These are phyloP conservation scores for Hepsetus odoe DNA, from an alignment of 2,113 vertebrate species.

Conservation along the genomic window DNA sequence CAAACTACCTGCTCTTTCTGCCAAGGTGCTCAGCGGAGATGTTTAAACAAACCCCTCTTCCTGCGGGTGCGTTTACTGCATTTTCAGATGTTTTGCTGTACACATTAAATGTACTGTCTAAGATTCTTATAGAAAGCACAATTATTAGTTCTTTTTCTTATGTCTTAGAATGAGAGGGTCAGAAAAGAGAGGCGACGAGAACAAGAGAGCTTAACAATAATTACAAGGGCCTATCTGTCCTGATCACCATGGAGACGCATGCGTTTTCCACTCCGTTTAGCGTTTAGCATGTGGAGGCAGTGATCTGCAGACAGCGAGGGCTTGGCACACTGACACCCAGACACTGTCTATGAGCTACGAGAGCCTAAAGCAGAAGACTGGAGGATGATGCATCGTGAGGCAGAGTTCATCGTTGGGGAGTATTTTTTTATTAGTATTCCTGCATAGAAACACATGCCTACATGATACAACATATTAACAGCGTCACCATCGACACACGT, in stretches of 20 bases:
- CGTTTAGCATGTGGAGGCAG: slow-evolving; percentile 57
- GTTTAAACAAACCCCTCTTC: too few relatives aligned
- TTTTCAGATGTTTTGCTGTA: too few relatives aligned
- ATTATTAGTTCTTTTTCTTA: too few relatives aligned
- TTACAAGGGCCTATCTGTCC: slow-evolving; percentile 67
- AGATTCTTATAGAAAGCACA: too few relatives aligned
- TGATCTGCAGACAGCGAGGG: slow-evolving; percentile 59
- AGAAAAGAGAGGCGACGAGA: slow-evolving; percentile 11
- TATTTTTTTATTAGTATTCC: slow-evolving; percentile 68
- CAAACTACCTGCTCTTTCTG: too few relatives aligned
- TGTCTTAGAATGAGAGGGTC: background rate
- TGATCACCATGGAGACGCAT: slow-evolving; percentile 74
- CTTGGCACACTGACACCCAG: background rate
- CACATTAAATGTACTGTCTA: too few relatives aligned
- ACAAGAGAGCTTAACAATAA: slow-evolving; percentile 50
- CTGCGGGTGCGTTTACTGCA: too few relatives aligned
- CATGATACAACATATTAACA: slow-evolving; percentile 58
- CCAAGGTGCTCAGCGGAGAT: too few relatives aligned
- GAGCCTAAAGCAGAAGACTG: background rate
- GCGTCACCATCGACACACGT: slow-evolving; percentile 54
- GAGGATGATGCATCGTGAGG: background rate
- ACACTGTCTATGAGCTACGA: background rate
- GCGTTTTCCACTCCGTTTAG: slow-evolving; percentile 56
- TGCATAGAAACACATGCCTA: slow-evolving; percentile 74
- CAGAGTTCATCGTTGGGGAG: slow-evolving; percentile 8